A percentile compares a stretch with the other conserved stretches of the same genome.
Conservation (phyloP, 2,113 vertebrate species). For the Phycodurus eques region DNA sequence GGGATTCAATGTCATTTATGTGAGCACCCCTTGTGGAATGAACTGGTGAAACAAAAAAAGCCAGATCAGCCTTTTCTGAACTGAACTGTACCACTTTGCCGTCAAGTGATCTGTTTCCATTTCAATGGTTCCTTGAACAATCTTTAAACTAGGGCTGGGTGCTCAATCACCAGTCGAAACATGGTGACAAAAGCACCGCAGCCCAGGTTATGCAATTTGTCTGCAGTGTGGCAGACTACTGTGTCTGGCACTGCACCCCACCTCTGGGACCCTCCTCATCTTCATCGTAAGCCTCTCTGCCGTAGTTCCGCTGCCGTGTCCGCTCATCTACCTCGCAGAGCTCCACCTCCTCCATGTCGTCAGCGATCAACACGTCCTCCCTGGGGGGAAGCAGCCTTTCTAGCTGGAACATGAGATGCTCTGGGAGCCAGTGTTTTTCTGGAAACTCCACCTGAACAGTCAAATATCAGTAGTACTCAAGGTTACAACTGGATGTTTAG, state of each 20-base stretch:
- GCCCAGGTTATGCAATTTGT: not conserved
- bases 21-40: not conserved
- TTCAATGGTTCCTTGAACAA: not conserved
- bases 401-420: constrained; percentile 80
- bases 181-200: not conserved
- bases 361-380: constrained; percentile 81
- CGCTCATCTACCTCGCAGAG: constrained; percentile 78
- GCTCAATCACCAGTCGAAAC: not conserved
- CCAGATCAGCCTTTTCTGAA: not conserved
- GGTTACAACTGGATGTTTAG: not conserved
- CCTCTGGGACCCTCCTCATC: constrained; percentile 78
- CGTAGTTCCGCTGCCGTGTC: constrained; percentile 71
- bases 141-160: not conserved
- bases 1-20: not conserved
- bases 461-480: not conserved
- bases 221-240: constrained; percentile 47
- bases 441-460: constrained; percentile 84
- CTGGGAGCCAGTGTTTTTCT: constrained; percentile 85
- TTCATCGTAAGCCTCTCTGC: constrained; percentile 82
- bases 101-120: not conserved
- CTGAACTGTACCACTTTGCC: not conserved
- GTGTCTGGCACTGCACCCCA: constrained; percentile 91
- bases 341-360: constrained; percentile 92
- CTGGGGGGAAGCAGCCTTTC: constrained; percentile 85
- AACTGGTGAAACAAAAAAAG: not conserved